phyloP scores from a whole-genome alignment of 2,113 vertebrate genomes.

The Ellobius talpinus region DNA sequence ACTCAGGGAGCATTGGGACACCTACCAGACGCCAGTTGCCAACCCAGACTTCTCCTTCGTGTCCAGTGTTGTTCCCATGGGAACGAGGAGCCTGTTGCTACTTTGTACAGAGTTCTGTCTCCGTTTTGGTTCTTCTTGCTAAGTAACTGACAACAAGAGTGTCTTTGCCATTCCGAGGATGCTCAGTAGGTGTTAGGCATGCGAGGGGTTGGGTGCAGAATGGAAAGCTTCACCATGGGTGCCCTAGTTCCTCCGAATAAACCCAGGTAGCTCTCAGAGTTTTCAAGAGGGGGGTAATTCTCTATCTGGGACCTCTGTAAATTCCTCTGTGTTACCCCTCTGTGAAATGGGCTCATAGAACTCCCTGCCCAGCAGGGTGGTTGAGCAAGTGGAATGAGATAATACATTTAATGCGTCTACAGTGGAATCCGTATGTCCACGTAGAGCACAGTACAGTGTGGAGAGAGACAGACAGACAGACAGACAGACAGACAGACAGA shows the following conservation, averaged over 20 bases:
- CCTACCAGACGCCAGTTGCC: not conserved
- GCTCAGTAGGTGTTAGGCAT: not conserved
- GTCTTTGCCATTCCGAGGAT: not conserved
- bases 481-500: too few relatives aligned
- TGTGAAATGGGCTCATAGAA: not conserved
- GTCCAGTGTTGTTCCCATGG: not conserved
- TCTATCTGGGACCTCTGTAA: not conserved
- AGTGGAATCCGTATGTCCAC: too few relatives aligned
- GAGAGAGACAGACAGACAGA: too few relatives aligned
- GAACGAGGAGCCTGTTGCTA: not conserved
- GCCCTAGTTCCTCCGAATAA: not conserved
- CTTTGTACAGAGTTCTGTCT: not conserved
- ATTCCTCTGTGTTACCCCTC: not conserved
- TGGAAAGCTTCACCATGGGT: not conserved
- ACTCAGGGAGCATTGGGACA: not conserved
- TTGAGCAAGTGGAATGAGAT: not conserved
- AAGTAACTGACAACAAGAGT: not conserved
- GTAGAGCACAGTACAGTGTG: too few relatives aligned
- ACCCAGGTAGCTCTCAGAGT: not conserved
- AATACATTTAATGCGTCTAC: not conserved
- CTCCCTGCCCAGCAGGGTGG: accelerated
- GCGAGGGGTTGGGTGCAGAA: not conserved
- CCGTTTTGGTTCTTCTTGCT: not conserved
- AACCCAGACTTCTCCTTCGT: not conserved
- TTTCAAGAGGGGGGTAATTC: not conserved